These are phyloP conservation scores for Vanacampus margaritifer DNA, from an alignment of 2,113 vertebrate genomes.

Conservation along the genomic window DNA sequence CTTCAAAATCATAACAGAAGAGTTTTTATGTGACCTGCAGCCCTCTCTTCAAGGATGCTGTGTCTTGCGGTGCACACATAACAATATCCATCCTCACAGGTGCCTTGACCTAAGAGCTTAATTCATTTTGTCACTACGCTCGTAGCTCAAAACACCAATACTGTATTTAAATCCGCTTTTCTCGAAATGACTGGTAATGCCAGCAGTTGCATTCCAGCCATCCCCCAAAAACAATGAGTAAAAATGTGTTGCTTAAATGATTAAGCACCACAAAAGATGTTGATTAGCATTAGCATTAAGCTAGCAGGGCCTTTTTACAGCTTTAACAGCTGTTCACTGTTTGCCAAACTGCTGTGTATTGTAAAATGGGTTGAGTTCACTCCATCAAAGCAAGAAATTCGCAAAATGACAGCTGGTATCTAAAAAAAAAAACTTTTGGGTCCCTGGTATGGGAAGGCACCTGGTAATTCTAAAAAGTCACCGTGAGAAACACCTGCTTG, in stretches of 20 bases:
- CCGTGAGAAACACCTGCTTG: conserved; percentile 49
- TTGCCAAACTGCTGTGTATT: not conserved
- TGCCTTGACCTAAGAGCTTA: not conserved
- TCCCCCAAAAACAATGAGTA: too few relatives aligned
- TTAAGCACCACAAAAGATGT: too few relatives aligned
- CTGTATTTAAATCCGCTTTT: too few relatives aligned
- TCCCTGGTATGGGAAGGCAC: not conserved
- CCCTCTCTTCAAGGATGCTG: conserved; percentile 49
- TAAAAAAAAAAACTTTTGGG: not conserved
- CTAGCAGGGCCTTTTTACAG: too few relatives aligned
- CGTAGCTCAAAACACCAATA: too few relatives aligned
- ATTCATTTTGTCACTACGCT: not conserved
- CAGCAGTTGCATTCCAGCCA: too few relatives aligned
- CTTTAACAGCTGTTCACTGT: too few relatives aligned
- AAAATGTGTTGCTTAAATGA: too few relatives aligned
- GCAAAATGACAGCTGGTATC: not conserved
- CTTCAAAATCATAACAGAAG: not conserved
- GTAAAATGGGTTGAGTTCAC: not conserved
- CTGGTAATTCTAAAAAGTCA: not conserved
- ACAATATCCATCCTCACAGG: not conserved
- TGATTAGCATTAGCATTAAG: too few relatives aligned
- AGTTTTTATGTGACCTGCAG: not conserved
- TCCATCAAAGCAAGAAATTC: not conserved
- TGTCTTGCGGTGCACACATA: conserved; percentile 33
- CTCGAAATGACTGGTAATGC: too few relatives aligned